phyloP scores from a whole-genome alignment of 2,888 invertebrate species.

The Falcaria lacertinaria region DNA sequence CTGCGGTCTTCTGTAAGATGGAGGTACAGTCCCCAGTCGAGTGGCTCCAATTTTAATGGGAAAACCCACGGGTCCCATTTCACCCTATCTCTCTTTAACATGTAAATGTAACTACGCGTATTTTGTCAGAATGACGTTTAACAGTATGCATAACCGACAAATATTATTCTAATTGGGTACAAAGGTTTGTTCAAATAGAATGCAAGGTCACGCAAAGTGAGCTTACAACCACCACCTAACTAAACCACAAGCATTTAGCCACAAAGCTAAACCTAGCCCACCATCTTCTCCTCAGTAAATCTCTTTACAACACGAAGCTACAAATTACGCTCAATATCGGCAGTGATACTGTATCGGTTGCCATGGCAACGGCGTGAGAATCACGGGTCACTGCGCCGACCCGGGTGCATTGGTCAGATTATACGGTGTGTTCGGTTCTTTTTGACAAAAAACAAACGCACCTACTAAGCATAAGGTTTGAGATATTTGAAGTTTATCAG shows the following conservation, averaged over 20 bases:
- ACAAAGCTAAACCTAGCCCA: constrained; percentile 19
- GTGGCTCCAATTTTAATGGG: no score
- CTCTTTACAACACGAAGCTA: constrained; percentile 53
- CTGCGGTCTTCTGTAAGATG: no score
- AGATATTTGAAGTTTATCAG: no score
- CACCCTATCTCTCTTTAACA: no score
- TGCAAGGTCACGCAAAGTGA: not conserved
- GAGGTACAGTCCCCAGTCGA: no score
- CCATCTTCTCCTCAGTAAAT: constrained; percentile 55
- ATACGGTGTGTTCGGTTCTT: constrained; percentile 2
- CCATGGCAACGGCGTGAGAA: constrained; percentile 64
- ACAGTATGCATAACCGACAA: no score
- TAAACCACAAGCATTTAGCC: not conserved
- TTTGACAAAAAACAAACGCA: not conserved
- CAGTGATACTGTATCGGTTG: constrained; percentile 57
- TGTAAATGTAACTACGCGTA: no score
- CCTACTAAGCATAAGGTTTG: no score
- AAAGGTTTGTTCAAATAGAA: no score
- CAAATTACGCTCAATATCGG: constrained; percentile 69
- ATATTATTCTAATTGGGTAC: no score
- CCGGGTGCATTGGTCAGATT: constrained; percentile 12
- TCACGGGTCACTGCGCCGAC: constrained; percentile 26
- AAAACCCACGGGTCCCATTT: no score
- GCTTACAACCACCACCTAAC: not conserved
- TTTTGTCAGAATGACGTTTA: no score